A percentile compares a stretch with the other conserved stretches of the same genome.
phyloP scores from a whole-genome alignment of 2,888 invertebrate species.

The Xanthia togata region DNA sequence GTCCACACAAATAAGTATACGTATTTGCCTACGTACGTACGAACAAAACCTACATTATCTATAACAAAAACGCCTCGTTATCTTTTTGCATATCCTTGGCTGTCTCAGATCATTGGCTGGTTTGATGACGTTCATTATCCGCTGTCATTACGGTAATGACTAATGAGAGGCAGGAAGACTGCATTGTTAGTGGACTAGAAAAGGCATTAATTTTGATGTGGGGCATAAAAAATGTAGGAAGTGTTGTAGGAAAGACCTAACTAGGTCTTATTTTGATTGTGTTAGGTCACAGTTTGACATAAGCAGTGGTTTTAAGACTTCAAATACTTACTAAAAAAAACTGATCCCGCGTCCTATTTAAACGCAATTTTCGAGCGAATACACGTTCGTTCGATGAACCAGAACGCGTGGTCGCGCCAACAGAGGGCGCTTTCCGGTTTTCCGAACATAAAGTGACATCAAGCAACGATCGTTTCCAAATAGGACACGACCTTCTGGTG shows the following conservation, averaged over 20 bases:
- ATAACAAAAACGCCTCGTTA: constrained; percentile 58
- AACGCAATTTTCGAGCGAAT: no score
- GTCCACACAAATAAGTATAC: not conserved
- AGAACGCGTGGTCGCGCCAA: no score
- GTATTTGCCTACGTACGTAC: constrained; percentile 17
- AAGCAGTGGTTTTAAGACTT: no score
- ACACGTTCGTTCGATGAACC: no score
- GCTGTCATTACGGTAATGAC: constrained; percentile 72
- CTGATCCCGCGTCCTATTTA: no score
- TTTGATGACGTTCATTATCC: constrained; percentile 77
- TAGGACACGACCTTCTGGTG: no score
- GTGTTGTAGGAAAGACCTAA: constrained; percentile 18
- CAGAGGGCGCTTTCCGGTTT: no score
- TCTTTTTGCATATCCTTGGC: constrained; percentile 86
- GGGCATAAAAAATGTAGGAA: constrained; percentile 48
- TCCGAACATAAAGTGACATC: no score
- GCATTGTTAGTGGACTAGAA: constrained; percentile 54
- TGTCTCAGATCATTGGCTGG: constrained; percentile 79
- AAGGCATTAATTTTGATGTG: constrained; percentile 40
- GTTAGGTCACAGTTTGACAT: not conserved
- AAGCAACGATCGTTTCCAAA: no score
- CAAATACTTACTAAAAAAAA: no score
- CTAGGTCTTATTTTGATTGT: not conserved
- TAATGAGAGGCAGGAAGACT: constrained; percentile 72
- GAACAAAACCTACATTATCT: constrained; percentile 46